These are phyloP conservation scores for Rhinichthys osculus DNA, from an alignment of 2,797 vertebrate genomes.

Conservation along the genomic window DNA sequence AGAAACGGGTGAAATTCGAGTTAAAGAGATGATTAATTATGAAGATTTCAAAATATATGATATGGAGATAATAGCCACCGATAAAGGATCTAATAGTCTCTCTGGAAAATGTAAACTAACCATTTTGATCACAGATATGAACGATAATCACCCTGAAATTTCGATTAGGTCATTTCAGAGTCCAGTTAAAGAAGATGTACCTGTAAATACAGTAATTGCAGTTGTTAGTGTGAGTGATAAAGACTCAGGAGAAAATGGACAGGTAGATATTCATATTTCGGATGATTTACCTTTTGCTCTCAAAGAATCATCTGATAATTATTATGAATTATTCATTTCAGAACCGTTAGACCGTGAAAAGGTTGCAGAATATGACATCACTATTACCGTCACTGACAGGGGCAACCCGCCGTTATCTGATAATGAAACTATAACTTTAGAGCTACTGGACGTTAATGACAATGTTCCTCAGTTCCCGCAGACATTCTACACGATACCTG, in stretches of 20 bases:
- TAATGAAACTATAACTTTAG: constrained; percentile 62
- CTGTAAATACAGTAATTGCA: constrained; percentile 61
- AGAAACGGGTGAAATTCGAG: constrained; percentile 58
- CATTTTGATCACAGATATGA: constrained; percentile 72
- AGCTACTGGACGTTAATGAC: constrained; percentile 65
- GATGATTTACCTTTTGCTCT: constrained; percentile 66
- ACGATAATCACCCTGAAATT: constrained; percentile 65
- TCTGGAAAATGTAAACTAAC: constrained; percentile 68
- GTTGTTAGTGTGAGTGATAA: constrained; percentile 70
- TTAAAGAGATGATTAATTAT: constrained; percentile 60
- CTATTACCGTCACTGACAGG: constrained; percentile 61
- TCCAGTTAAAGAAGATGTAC: constrained; percentile 60
- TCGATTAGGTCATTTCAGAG: constrained; percentile 61
- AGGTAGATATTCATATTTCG: constrained; percentile 61
- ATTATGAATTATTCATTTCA: constrained; percentile 60
- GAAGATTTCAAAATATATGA: constrained; percentile 58
- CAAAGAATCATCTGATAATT: constrained; percentile 60
- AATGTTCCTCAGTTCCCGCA: constrained; percentile 61
- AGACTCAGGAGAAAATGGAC: constrained; percentile 70
- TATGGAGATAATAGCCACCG: constrained; percentile 60
- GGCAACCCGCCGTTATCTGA: constrained; percentile 62
- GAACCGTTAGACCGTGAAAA: constrained; percentile 63
- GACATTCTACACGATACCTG: constrained; percentile 54
- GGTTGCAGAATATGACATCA: constrained; percentile 62
- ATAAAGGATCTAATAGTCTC: constrained; percentile 68